These are phyloP conservation scores for Pardalotus punctatus DNA, from an alignment of 2,113 vertebrate species.

Conservation along the genomic window DNA sequence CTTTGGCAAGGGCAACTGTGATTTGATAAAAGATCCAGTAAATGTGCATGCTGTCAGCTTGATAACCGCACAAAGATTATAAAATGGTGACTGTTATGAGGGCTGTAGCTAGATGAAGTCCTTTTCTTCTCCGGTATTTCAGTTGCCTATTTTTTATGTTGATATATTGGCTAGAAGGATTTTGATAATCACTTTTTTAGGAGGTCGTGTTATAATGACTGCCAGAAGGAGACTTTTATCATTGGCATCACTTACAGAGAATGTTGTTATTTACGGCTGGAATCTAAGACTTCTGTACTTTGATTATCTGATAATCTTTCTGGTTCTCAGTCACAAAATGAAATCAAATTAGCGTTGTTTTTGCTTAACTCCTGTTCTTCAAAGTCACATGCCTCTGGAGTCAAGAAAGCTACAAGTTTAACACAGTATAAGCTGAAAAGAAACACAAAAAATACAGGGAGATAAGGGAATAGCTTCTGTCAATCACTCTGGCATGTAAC, in stretches of 20 bases:
- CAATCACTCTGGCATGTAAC: not conserved
- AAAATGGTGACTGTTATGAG: not conserved
- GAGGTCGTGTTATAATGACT: not conserved
- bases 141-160: conserved; percentile 9
- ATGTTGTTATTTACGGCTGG: not conserved
- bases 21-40: conserved; percentile 50
- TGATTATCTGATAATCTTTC: conserved; percentile 36
- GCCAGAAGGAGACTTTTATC: conserved; percentile 16
- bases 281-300: not conserved
- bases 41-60: not conserved
- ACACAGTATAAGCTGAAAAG: not conserved
- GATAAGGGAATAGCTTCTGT: not conserved
- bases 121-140: not conserved
- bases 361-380: conserved; percentile 31
- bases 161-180: conserved; percentile 1
- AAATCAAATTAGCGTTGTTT: conserved; percentile 25
- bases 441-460: not conserved
- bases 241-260: not conserved
- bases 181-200: conserved; percentile 8
- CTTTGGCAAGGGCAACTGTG: not conserved
- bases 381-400: not conserved
- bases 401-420: conserved; percentile 13
- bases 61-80: not conserved
- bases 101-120: not conserved
- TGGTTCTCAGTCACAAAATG: conserved; percentile 8